Conservation (phyloP, 2,797 vertebrate species). For the Leptatherina wallacei region DNA sequence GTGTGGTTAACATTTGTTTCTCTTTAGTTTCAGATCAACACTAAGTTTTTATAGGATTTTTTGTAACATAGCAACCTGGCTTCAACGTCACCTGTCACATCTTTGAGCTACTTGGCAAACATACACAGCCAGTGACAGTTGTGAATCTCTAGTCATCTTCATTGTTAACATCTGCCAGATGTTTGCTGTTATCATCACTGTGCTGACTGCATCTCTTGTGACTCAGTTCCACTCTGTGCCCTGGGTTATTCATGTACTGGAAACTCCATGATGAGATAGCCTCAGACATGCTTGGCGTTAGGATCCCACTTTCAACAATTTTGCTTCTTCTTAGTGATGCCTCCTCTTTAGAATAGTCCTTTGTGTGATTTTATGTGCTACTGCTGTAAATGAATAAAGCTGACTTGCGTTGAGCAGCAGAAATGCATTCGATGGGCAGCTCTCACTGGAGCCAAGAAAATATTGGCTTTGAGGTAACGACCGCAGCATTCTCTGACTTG, state of each 20-base stretch:
- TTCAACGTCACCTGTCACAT: background rate
- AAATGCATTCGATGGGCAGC: background rate
- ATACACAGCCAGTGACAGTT: background rate
- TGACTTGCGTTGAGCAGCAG: background rate
- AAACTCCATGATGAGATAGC: background rate
- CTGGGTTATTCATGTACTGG: background rate
- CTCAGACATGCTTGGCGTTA: background rate
- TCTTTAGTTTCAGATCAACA: background rate
- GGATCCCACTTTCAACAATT: background rate
- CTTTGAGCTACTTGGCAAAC: background rate
- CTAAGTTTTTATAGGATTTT: no score
- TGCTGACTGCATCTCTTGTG: background rate
- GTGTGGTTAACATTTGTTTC: background rate
- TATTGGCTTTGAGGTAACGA: constrained; percentile 2
- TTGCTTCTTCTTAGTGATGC: background rate
- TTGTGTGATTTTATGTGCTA: background rate
- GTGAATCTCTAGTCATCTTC: background rate
- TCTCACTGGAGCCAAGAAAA: constrained; percentile 1
- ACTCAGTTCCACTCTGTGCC: background rate
- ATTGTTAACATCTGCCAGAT: background rate
- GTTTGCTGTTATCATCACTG: background rate
- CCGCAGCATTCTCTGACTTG: background rate
- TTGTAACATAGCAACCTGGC: background rate
- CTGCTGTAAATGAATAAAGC: background rate
- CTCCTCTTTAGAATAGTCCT: background rate